phyloP scores from a whole-genome alignment of 2,888 invertebrate genomes.

The Harpagoxenus sublaevis region DNA sequence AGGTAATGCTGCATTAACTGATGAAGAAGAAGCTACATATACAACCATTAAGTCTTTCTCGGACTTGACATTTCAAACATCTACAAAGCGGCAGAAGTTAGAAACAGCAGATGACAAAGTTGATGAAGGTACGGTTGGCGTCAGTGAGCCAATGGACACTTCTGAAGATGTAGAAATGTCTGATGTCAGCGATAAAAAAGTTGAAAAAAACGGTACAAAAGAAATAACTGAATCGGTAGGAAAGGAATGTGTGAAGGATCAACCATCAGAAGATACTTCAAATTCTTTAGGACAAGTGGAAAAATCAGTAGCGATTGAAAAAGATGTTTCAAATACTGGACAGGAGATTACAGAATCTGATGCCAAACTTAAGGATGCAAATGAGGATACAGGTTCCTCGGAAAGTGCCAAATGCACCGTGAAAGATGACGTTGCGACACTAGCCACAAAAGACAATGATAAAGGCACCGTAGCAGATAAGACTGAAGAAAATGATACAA shows the following conservation, averaged over 20 bases:
- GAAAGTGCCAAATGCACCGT: slow-evolving; percentile 52
- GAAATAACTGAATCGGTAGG: slow-evolving; percentile 54
- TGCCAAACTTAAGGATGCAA: slow-evolving; percentile 41
- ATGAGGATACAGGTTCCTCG: slow-evolving; percentile 56
- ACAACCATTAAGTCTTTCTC: slow-evolving; percentile 89
- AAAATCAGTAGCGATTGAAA: slow-evolving; percentile 60
- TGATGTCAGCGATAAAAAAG: slow-evolving; percentile 71
- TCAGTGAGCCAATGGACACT: slow-evolving; percentile 81
- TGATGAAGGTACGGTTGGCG: slow-evolving; percentile 55
- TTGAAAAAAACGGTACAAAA: slow-evolving; percentile 65
- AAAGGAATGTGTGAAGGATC: slow-evolving; percentile 72
- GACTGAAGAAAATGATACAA: slow-evolving; percentile 46
- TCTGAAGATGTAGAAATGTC: slow-evolving; percentile 79
- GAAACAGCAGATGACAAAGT: slow-evolving; percentile 69
- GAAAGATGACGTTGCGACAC: slow-evolving; percentile 36
- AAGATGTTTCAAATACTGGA: slow-evolving; percentile 64
- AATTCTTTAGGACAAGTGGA: slow-evolving; percentile 47
- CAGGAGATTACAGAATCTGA: slow-evolving; percentile 57
- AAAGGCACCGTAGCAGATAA: slow-evolving; percentile 62
- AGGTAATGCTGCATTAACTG: slow-evolving; percentile 91
- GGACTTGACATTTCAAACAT: slow-evolving; percentile 86
- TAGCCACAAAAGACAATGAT: slow-evolving; percentile 48
- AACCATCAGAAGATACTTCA: slow-evolving; percentile 80
- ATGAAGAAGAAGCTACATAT: slow-evolving; percentile 88
- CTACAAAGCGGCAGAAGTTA: slow-evolving; percentile 83